Evolutionary conservation across 2,888 invertebrate genomes (phyloP), one percentile per base, ranked within the genome.

Genomic region (Drepanosiphum platanoidis): DNA sequence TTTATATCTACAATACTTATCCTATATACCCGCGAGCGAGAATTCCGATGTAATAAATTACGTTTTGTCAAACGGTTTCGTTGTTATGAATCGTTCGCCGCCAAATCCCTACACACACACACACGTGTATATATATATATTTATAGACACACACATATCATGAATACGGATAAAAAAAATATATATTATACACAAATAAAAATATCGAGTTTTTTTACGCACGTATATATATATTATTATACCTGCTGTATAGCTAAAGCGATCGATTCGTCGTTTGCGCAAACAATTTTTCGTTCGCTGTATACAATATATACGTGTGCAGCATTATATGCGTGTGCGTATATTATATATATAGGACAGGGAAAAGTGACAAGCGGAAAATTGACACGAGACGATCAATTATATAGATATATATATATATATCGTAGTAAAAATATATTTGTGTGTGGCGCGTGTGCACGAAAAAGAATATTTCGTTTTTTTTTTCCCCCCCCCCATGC

Each of bases 321-420:
- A 22, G 9, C 15, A 3, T 61, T 58, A 58, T 58, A 58, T 22
- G 22, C 7, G 22, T 58, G 22, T 18, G 52, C 1, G 22, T 22
- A n/a, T 22, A 11, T 42, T 42, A 58, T 58, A 61, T 27, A 61
- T 9, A 22, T 61, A 61, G 7, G 58, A 58, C n/a, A 18, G 7
- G n/a, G 42, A 68, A 79, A 34, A 68, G 32, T 79, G 79, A 79
- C 79, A 18, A 7, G n/a, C 11, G 79, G 22, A 70, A 80, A 80
- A 80, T 34, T 46, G 80, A 80, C 80, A 36, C 70, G 36, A 36
- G 52, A 70, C 68, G 79, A 80, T 80, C 70, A 80, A 80, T 80
- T 70, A 70, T 52, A 18, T 36, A 18, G 11, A 7, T 32, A 32
- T 75, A 58, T 75, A 30, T 42, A 42, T 71, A 71, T 30, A 42